phyloP scores from a whole-genome alignment of 2,113 vertebrate species.

The Sarotherodon lohbergeri region DNA sequence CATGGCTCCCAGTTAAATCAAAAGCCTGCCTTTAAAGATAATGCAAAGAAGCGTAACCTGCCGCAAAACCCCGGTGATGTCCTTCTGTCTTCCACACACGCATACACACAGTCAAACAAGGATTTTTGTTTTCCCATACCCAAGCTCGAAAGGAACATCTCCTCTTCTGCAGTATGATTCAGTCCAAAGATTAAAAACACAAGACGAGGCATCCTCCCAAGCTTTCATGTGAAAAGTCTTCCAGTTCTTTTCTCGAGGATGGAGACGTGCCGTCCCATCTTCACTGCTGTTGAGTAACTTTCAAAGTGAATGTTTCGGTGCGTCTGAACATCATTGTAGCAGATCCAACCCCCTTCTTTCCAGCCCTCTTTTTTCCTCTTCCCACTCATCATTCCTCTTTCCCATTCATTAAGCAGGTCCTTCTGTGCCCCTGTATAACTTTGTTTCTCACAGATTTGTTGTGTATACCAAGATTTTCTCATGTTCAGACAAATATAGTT shows the following conservation, averaged over 20 bases:
- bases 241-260: not conserved
- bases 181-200: constrained; percentile 12
- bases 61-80: constrained; percentile 49
- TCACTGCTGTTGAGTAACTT: not conserved
- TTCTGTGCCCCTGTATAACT: not conserved
- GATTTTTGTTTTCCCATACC: constrained; percentile 47
- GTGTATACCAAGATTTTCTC: not conserved
- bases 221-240: not conserved
- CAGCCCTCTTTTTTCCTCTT: not conserved
- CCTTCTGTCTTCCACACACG: not conserved
- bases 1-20: not conserved
- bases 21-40: not conserved
- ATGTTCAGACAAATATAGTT: not conserved
- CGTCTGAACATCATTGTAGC: not conserved
- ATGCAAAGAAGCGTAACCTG: not conserved
- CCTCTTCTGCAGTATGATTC: not conserved
- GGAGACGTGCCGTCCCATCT: not conserved
- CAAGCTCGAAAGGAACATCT: not conserved
- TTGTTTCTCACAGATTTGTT: constrained; percentile 29
- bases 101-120: not conserved
- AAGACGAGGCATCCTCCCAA: not conserved
- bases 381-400: constrained; percentile 25
- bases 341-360: constrained; percentile 35
- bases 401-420: not conserved
- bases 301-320: constrained; percentile 9